A percentile compares a stretch with the other conserved stretches of the same genome.
Conservation (phyloP, 2,888 invertebrate genomes). For the Eueremaeus valkanovi region DNA sequence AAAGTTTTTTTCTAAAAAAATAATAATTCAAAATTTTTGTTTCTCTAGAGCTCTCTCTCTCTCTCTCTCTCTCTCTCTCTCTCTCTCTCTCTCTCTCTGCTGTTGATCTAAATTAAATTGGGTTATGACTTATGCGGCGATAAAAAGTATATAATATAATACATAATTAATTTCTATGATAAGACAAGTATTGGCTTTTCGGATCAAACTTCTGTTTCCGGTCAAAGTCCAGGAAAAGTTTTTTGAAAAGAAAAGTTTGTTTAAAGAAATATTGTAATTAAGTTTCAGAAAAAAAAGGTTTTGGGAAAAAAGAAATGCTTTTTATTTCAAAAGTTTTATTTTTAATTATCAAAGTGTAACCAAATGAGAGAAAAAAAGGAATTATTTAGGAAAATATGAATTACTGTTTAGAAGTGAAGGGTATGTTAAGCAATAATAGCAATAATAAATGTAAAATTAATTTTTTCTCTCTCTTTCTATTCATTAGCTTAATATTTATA, state of each 20-base stretch:
- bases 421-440: slow-evolving; percentile 18
- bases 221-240: slow-evolving; percentile 12
- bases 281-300: background rate
- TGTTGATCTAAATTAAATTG: slow-evolving; percentile 9
- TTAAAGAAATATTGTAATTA: background rate
- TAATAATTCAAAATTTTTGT: no score
- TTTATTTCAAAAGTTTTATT: background rate
- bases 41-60: no score
- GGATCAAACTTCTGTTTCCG: background rate
- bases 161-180: background rate
- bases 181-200: background rate
- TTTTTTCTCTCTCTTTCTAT: background rate
- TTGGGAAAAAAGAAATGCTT: no score
- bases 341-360: background rate
- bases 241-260: background rate
- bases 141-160: background rate
- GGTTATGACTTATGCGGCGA: slow-evolving; percentile 10
- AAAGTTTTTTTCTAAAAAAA: no score
- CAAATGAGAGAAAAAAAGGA: background rate
- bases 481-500: background rate
- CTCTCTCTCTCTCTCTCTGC: background rate
- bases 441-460: no score
- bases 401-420: no score
- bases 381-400: background rate
- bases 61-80: background rate